Base-by-base conservation (phyloP, 2,113 vertebrate species). In the Sorex fumeus region DNA sequence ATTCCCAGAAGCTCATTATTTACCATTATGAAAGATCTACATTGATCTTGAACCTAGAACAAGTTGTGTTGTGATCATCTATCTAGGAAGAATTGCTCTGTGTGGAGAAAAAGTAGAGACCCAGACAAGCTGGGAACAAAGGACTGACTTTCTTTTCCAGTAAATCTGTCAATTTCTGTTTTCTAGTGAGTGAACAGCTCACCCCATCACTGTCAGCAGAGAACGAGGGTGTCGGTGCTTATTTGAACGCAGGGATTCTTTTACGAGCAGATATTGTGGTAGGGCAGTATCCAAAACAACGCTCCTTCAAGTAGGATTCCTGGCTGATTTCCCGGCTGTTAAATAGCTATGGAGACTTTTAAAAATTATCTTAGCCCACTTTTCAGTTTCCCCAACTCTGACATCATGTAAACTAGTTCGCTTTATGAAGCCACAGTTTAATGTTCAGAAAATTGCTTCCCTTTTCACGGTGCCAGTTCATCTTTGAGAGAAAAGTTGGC, bases 61-160 rank as follows among this genome's bases (percentile, higher is more conserved):
- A 53, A 53, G 18, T 13, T 53, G 13, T 53, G 19, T 60, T 23
- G 57, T 23, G 57, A 60, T 60, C 19, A 23, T 60, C 57, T 60
- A 2, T 64, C 23, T 28, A 11, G 3, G 19, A 19, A 34, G 19
- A 4, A 16, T 34, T 53, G 6, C 19, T 57, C 21, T 64, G n/a
- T 2, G 0, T 0, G 2, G 34, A 32, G 32, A 47, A 19, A 36
- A 47, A 19, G 12, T 21, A 60, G 72, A 10, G 27, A 30, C n/a
- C 1, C 32, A 0, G 0, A 0, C 27, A 60, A 47, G 57, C 7
- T 0, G 11, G 23, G 43, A 28, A 7, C 36, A 4, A 27, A 8
- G 34, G 19, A 53, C 43, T 62, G 80, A 27, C 32, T 71, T 32
- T 34, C 76, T 69, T 74, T 5, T 67, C 36, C 4, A 8, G 72